Percentiles rank a stretch among this genome's conserved stretches.
Evolutionary conservation across 2,797 vertebrate species (phyloP).

Genomic region (Galago senegalensis): DNA sequence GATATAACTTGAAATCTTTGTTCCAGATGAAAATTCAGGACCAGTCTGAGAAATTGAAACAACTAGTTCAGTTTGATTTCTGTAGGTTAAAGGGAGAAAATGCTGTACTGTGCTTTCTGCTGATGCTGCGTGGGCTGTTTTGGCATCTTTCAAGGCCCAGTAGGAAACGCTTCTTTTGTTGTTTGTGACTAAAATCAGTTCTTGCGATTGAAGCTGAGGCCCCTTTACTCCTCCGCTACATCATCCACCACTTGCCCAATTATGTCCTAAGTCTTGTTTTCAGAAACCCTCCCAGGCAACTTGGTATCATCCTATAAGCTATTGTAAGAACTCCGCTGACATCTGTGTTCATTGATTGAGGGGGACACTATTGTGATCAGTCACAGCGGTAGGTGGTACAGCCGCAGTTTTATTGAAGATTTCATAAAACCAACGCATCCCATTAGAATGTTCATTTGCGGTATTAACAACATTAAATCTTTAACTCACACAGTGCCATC

Average conservation of each 20-base stretch:
- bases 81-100: slow-evolving; percentile 37
- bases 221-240: background rate
- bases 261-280: background rate
- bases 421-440: background rate
- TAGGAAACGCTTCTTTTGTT: slow-evolving; percentile 60
- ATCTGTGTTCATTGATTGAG: background rate
- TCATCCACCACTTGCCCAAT: background rate
- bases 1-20: slow-evolving; percentile 9
- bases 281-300: background rate
- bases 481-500: background rate
- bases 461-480: background rate
- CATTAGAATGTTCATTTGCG: background rate
- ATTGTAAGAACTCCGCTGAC: background rate
- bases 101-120: background rate
- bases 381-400: background rate
- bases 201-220: background rate
- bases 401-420: background rate
- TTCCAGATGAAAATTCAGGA: slow-evolving; percentile 17
- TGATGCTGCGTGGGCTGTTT: slow-evolving; percentile 45
- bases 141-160: slow-evolving; percentile 2
- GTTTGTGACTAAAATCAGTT: slow-evolving; percentile 45
- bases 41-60: slow-evolving; percentile 2
- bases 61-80: slow-evolving; percentile 59
- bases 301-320: slow-evolving; percentile 16
- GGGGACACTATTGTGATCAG: background rate